phyloP scores from a whole-genome alignment of 2,888 invertebrate genomes.

The Molorchus minor region DNA sequence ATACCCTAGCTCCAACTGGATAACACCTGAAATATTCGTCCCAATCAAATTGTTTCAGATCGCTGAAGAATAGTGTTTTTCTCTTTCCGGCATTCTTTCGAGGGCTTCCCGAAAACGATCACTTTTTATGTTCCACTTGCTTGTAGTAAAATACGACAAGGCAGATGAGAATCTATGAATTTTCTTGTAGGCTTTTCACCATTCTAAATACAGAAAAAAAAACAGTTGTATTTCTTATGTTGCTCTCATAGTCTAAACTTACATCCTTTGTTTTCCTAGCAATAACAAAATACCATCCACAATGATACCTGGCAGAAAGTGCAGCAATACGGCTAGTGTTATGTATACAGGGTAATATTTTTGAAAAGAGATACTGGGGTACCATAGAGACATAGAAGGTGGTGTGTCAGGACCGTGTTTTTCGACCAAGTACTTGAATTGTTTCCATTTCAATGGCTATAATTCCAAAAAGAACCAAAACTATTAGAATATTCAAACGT shows the following conservation, averaged over 20 bases:
- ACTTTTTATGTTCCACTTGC: constrained; percentile 76
- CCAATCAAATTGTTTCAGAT: neutral
- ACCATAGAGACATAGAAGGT: constrained; percentile 74
- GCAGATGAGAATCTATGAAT: constrained; percentile 80
- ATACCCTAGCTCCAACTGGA: neutral
- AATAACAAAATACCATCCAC: constrained; percentile 67
- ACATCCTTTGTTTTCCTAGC: constrained; percentile 71
- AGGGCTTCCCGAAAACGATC: constrained; percentile 69
- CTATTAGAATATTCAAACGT: too few relatives aligned
- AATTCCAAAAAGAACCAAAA: too few relatives aligned
- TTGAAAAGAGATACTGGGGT: constrained; percentile 71
- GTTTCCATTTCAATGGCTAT: constrained; percentile 74
- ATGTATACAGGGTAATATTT: constrained; percentile 68
- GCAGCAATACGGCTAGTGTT: constrained; percentile 71
- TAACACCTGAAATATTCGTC: neutral
- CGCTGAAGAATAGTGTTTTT: constrained; percentile 48
- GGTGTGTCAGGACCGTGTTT: constrained; percentile 68
- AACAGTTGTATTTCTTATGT: too few relatives aligned
- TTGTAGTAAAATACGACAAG: constrained; percentile 79
- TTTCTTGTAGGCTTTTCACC: constrained; percentile 81
- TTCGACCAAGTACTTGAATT: constrained; percentile 66
- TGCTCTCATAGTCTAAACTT: too few relatives aligned
- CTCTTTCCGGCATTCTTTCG: constrained; percentile 63
- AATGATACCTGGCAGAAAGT: constrained; percentile 72
- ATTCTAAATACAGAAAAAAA: too few relatives aligned